phyloP scores from a whole-genome alignment of 2,888 invertebrate species.

The Nomada fabriciana region DNA sequence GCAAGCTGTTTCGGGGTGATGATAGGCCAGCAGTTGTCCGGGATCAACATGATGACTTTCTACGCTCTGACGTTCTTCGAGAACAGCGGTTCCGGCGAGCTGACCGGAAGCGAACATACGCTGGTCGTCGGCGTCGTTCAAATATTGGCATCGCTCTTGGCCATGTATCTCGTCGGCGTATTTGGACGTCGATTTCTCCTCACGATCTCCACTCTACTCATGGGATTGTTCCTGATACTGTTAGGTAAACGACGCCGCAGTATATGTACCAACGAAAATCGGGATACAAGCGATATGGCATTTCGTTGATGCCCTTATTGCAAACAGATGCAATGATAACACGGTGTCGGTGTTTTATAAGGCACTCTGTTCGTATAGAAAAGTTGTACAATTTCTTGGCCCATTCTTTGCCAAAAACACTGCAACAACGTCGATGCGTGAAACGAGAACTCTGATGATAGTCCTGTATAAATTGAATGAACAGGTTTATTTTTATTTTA shows the following conservation, averaged over 20 bases:
- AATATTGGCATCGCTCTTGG: slow-evolving; percentile 74
- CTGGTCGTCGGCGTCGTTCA: slow-evolving; percentile 76
- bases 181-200: slow-evolving; percentile 77
- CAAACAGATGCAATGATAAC: background rate
- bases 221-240: slow-evolving; percentile 75
- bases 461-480: too few relatives aligned
- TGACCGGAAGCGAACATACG: slow-evolving; percentile 74
- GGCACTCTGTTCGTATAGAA: too few relatives aligned
- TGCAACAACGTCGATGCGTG: too few relatives aligned
- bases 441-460: too few relatives aligned
- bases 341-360: background rate
- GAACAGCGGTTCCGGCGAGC: slow-evolving; percentile 73
- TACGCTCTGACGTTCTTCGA: slow-evolving; percentile 77
- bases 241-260: slow-evolving; percentile 72
- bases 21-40: slow-evolving; percentile 76
- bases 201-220: slow-evolving; percentile 73
- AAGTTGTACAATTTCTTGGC: too few relatives aligned
- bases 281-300: background rate
- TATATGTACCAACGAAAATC: background rate
- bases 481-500: background rate
- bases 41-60: slow-evolving; percentile 76
- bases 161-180: slow-evolving; percentile 69
- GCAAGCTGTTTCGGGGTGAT: slow-evolving; percentile 71
- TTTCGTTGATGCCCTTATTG: background rate
- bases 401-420: too few relatives aligned